Evolutionary conservation across 1,140 invertebrate species (phyloP).

Genomic region (Cyclargus thomasi): DNA sequence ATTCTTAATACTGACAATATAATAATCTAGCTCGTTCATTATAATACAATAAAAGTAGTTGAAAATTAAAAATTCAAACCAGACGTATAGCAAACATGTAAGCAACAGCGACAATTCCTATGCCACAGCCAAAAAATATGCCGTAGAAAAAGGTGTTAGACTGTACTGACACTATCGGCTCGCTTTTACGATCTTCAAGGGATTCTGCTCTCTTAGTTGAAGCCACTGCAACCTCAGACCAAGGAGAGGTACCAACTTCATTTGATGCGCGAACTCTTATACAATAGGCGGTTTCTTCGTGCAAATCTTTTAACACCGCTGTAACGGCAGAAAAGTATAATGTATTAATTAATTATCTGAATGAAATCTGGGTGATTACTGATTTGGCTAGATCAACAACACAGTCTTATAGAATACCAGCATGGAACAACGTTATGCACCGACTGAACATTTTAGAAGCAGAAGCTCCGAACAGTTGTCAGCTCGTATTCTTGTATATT

Average conservation of each 20-base stretch:
- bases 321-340: background rate
- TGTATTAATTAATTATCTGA: no score
- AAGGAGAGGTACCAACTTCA: slow-evolving; percentile 38
- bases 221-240: slow-evolving; percentile 33
- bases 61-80: slow-evolving; percentile 33
- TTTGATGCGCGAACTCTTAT: slow-evolving; percentile 39
- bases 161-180: background rate
- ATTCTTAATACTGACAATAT: no score
- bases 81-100: slow-evolving; percentile 49
- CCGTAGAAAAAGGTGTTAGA: slow-evolving; percentile 39
- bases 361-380: no score
- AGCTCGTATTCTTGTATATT: no score
- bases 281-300: slow-evolving; percentile 38
- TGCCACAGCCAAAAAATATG: slow-evolving; percentile 47
- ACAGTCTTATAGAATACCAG: no score
- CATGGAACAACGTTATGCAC: no score
- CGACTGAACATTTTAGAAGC: no score
- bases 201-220: slow-evolving; percentile 27
- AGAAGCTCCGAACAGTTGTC: no score
- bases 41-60: no score
- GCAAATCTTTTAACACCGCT: background rate
- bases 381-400: no score
- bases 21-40: no score
- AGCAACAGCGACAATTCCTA: slow-evolving; percentile 39
- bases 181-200: background rate